These are phyloP conservation scores for Oscheius sp. DNA, from an alignment of 2,888 invertebrate species.

Conservation along the genomic window DNA sequence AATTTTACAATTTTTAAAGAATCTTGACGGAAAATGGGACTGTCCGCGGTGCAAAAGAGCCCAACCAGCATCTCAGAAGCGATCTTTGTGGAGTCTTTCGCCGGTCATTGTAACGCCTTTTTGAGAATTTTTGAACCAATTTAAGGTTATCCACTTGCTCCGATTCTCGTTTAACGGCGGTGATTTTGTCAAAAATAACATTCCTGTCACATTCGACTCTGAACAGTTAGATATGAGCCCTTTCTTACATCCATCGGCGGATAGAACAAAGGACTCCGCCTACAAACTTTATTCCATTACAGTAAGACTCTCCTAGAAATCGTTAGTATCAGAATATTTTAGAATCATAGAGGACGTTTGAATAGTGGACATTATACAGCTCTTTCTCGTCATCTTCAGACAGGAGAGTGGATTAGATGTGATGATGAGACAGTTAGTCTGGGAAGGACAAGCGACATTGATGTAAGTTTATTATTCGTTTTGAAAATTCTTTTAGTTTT, in stretches of 20 bases:
- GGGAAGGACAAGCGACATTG: constrained; percentile 33
- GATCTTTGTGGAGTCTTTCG: constrained; percentile 61
- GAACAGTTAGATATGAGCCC: constrained; percentile 42
- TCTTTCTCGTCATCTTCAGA: constrained; percentile 40
- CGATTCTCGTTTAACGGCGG: constrained; percentile 56
- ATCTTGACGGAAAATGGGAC: constrained; percentile 61
- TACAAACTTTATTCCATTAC: constrained; percentile 65
- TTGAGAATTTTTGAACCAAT: not conserved
- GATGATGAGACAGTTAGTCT: constrained; percentile 56
- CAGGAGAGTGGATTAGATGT: constrained; percentile 55
- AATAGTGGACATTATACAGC: constrained; percentile 67
- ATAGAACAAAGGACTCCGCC: constrained; percentile 18
- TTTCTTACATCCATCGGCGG: constrained; percentile 51
- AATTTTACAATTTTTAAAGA: constrained; percentile 33
- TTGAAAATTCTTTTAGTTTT: constrained; percentile 13
- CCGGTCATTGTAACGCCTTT: constrained; percentile 25
- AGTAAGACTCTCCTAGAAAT: constrained; percentile 37
- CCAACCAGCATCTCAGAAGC: constrained; percentile 44
- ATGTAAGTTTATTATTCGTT: constrained; percentile 36
- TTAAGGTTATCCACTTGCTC: constrained; percentile 62
- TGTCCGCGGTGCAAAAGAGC: constrained; percentile 60
- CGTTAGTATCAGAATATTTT: not conserved
- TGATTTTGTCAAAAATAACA: constrained; percentile 62
- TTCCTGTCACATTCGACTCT: constrained; percentile 57
- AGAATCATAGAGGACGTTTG: constrained; percentile 64